Base-by-base conservation (phyloP, 1,140 invertebrate genomes). In the Pogonognathellus flavescens region DNA sequence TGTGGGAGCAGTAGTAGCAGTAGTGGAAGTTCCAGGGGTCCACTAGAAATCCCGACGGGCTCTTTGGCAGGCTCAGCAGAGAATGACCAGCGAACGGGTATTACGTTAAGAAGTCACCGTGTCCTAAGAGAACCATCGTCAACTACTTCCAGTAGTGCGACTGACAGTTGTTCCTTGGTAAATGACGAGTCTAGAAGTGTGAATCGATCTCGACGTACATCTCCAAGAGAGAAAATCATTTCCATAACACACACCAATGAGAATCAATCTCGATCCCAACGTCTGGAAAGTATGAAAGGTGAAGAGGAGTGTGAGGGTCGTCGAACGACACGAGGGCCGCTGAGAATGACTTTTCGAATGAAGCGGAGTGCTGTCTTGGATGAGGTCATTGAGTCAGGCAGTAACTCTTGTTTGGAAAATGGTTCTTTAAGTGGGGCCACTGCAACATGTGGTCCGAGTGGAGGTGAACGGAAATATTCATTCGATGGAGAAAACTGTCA, bases 311-410 rank as follows among this genome's bases (percentile, higher is more conserved):
- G 80, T 25, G 80, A 85, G 6, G 72, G 62, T 11, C 82, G 25
- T 1, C 20, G 76, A 60, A n/a, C 22, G n/a, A 5, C 22, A 10
- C 7, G 70, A 7, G 83, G 83, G 0, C 76, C 83, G 7, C 57
- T 88, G 20, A 55, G 84, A 6, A 87, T 97, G 55, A 97, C 95
- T 0, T 90, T 97, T 16, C 92, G 95, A 6, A 95, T 97, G 93
- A 96, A 96, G 90, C 93, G 96, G 25, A 96, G 95, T 80, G 95
- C 95, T 1, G 94, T 96, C 84, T 90, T 96, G 16, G 96, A 97
- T 89, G 95, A 97, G 88, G 93, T 96, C 0, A 95, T 96, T 86
- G 95, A 96, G 90, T 94, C 95, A 14, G 95, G 95, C 9, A 95
- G 94, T 84, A 92, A 92, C 80, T 92, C 91, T 83, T 87, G 86